Evolutionary conservation across 2,113 vertebrate genomes (phyloP).

Genomic region (Cyprinodon variegatus): DNA sequence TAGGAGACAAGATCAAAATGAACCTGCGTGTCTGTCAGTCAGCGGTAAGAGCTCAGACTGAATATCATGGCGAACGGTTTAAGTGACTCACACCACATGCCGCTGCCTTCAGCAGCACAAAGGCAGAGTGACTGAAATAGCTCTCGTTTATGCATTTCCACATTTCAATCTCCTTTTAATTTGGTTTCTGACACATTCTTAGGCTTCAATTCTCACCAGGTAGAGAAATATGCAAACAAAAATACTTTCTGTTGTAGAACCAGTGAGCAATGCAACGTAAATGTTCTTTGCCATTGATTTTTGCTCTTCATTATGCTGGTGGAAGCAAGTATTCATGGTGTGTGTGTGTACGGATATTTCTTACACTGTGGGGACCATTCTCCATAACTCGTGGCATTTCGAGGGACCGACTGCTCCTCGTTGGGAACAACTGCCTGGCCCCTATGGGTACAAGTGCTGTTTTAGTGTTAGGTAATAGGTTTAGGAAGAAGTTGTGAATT

Average conservation of each 20-base stretch:
- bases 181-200: conserved; percentile 25
- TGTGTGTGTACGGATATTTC: no score
- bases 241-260: conserved; percentile 1
- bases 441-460: no score
- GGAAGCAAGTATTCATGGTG: conserved; percentile 19
- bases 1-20: conserved; percentile 31
- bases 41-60: conserved; percentile 30
- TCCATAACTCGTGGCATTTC: no score
- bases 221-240: conserved; percentile 3
- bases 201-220: conserved; percentile 12
- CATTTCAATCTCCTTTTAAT: conserved; percentile 56
- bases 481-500: no score
- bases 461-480: no score
- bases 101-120: conserved; percentile 39
- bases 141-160: conserved; percentile 40
- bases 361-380: no score
- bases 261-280: conserved; percentile 36
- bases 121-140: conserved; percentile 31
- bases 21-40: conserved; percentile 35
- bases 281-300: conserved; percentile 54
- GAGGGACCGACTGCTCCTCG: no score
- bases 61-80: conserved; percentile 12
- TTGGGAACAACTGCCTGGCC: no score
- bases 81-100: conserved; percentile 34
- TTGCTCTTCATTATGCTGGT: conserved; percentile 58